Base-by-base conservation (phyloP, 2,888 invertebrate genomes). In the Galerucella nymphaeae region DNA sequence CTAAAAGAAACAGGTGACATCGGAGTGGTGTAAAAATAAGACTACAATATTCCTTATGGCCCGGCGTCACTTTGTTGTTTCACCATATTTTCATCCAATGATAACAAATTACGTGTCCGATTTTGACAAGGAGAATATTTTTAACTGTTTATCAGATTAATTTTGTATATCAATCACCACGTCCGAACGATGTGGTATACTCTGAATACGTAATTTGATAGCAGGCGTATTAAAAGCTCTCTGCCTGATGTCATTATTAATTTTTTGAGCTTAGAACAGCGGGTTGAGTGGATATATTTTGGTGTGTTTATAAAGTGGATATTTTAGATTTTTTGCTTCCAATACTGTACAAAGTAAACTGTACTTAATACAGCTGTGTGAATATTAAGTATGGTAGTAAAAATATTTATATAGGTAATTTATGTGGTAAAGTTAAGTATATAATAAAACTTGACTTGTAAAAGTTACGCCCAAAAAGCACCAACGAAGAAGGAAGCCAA, bases 161-260 rank as follows among this genome's bases (percentile, higher is more conserved):
- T 62, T 62, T 41, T 41, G 42, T 62, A 13, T 41, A 62, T 62
- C 61, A 41, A 62, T 62, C 61, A 62, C 42, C 16, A 13, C 41
- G 61, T 20, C 61, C 61, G 13, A 59, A 38, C 59, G 38, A 62
- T 42, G 16, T 42, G 42, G 61, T 42, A 53, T 16, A 62, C 16
- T 62, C 61, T 18, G 61, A 42, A 62, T 62, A 42, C 13, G 61
- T 42, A 38, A 62, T 62, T 62, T 62, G 61, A 62, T 62, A 62
- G 16, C 41, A 42, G 11, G 16, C 13, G 61, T 41, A 18, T 58
- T 58, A 53, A 53, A 53, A 53, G 53, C 53, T 53, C 53, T 53
- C 53, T 53, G 53, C 18, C 53, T 53, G 53, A 53, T 53, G 53
- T 53, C 18, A 53, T 53, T 16, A 53, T 53, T 53, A 53, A 53